Percentiles rank a stretch among this genome's conserved stretches.
phyloP scores from a whole-genome alignment of 2,113 vertebrate species.

The Brevimyrus niger region DNA sequence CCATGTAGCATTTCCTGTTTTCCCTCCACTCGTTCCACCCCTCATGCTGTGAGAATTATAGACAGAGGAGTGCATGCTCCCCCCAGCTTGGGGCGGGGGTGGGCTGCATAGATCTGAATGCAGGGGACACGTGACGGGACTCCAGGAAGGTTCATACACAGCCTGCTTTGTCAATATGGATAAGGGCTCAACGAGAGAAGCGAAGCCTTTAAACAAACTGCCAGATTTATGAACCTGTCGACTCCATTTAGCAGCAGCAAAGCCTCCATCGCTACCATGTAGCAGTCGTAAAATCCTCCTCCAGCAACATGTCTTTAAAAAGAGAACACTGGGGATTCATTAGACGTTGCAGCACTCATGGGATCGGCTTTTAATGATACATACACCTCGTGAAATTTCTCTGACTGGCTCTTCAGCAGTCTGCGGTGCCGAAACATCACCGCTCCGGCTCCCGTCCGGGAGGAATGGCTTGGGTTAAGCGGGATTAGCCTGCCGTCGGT shows the following conservation, averaged over 20 bases:
- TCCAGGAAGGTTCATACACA: not conserved
- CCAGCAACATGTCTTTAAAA: not conserved
- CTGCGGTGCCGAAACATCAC: not conserved
- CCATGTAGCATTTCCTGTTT: not conserved
- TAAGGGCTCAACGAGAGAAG: not conserved
- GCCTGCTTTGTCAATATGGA: not conserved
- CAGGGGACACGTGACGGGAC: not conserved
- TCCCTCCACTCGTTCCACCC: not conserved
- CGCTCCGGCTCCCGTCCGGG: not conserved
- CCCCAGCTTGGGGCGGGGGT: not conserved
- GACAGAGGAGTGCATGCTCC: not conserved
- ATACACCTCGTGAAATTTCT: not conserved
- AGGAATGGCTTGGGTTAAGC: not conserved
- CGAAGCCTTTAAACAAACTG: not conserved
- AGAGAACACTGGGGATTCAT: conserved; percentile 1
- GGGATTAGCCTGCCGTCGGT: not conserved
- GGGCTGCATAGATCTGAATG: not conserved
- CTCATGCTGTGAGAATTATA: conserved; percentile 2
- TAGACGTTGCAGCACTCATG: not conserved
- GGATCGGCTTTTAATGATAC: not conserved
- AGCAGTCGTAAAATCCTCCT: not conserved
- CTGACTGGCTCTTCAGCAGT: not conserved
- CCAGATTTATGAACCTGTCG: conserved; percentile 16
- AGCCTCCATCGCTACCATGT: not conserved
- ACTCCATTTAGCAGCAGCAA: not conserved